phyloP scores from a whole-genome alignment of 2,797 vertebrate species.

The Rhynchotus rufescens region DNA sequence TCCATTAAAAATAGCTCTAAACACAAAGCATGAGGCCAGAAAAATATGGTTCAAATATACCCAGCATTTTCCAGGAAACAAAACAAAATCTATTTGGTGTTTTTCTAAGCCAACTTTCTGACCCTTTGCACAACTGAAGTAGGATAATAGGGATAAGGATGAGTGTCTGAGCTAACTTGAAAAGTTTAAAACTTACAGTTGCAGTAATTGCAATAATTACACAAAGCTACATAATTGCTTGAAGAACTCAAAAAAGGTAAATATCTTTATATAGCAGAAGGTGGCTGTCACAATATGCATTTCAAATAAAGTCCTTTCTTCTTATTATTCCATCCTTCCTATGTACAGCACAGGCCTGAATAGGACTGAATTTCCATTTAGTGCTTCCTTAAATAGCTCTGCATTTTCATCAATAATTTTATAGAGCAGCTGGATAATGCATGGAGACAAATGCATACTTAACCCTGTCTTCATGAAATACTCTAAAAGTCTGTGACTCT shows the following conservation, averaged over 20 bases:
- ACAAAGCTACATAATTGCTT: neutral
- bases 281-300: neutral
- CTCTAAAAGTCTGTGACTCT: neutral
- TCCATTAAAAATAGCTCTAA: neutral
- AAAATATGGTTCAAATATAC: neutral
- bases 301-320: neutral
- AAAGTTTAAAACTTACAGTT: neutral
- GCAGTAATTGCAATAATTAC: neutral
- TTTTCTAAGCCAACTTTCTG: neutral
- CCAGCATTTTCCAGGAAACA: neutral
- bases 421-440: neutral
- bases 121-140: neutral
- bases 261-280: neutral
- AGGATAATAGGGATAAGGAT: neutral
- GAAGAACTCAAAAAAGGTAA: neutral
- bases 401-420: neutral
- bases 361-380: neutral
- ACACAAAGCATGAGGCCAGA: neutral
- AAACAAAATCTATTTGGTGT: neutral
- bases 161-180: neutral
- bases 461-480: neutral
- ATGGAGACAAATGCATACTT: neutral
- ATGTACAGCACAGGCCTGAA: rapidly evolving
- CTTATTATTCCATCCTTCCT: neutral
- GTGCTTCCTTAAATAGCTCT: neutral